phyloP scores from a whole-genome alignment of 2,888 invertebrate species.

The Cylindroiulus punctatus region DNA sequence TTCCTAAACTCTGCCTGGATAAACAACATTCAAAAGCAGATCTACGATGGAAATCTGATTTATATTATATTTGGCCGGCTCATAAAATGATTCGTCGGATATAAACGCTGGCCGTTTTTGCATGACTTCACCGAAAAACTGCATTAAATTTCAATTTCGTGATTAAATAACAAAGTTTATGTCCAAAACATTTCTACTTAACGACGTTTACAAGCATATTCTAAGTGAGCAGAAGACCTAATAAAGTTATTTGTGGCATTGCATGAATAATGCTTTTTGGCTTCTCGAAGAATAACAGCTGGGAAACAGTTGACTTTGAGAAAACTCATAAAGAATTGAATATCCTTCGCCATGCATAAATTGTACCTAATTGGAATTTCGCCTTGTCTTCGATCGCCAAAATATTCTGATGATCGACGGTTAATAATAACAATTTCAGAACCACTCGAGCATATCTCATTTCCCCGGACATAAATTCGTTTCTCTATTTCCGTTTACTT shows the following conservation, averaged over 20 bases:
- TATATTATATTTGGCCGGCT: not conserved
- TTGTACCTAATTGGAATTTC: not conserved
- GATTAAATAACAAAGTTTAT: slow-evolving; percentile 14
- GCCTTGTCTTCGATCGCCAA: not conserved
- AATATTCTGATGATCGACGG: not conserved
- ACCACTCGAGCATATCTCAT: slow-evolving; percentile 11
- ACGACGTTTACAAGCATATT: not conserved
- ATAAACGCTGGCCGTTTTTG: not conserved
- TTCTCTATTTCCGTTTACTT: not conserved
- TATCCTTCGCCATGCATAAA: not conserved
- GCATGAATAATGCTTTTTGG: not conserved
- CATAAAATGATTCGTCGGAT: not conserved
- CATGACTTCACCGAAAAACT: slow-evolving; percentile 25
- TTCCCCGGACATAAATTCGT: slow-evolving; percentile 1
- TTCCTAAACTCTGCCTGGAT: not conserved
- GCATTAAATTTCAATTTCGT: slow-evolving; percentile 30
- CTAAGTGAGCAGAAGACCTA: not conserved
- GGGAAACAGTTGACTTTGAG: not conserved
- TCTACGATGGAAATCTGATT: not conserved
- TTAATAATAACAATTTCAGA: slow-evolving; percentile 30
- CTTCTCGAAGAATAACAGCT: not conserved
- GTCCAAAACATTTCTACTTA: not conserved
- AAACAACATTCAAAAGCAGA: not conserved
- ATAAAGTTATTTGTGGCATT: slow-evolving; percentile 1
- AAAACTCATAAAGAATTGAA: not conserved